phyloP scores from a whole-genome alignment of 2,797 vertebrate species.

The Scyliorhinus canicula region DNA sequence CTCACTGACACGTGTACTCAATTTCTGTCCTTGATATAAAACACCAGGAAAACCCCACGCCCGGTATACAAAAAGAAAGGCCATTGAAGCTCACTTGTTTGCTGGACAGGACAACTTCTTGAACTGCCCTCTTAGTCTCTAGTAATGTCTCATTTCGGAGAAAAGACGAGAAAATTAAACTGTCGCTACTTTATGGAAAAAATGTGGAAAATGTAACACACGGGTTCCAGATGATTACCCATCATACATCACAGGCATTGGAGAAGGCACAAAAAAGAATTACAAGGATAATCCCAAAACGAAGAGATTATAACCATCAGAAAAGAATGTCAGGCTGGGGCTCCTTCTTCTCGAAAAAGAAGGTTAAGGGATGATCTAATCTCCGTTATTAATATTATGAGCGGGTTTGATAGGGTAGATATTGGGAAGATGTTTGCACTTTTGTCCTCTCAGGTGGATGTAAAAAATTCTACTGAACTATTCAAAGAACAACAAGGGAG shows the following conservation, averaged over 20 bases:
- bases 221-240: background rate
- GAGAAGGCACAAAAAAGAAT: conserved; percentile 9
- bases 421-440: background rate
- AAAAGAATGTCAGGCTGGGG: background rate
- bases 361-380: background rate
- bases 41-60: background rate
- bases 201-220: background rate
- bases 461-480: background rate
- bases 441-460: background rate
- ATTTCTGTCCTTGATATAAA: background rate
- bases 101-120: background rate
- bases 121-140: background rate
- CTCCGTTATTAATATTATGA: background rate
- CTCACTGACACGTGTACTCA: background rate
- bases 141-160: background rate
- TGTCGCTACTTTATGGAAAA: background rate
- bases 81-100: background rate
- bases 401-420: background rate
- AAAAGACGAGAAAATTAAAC: background rate
- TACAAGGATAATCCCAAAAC: background rate
- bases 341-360: background rate
- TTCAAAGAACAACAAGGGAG: background rate
- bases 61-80: background rate
- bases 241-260: background rate
- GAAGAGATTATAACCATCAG: background rate